These are phyloP conservation scores for Catostomus latipinnis DNA, from an alignment of 2,797 vertebrate genomes.

Conservation along the genomic window DNA sequence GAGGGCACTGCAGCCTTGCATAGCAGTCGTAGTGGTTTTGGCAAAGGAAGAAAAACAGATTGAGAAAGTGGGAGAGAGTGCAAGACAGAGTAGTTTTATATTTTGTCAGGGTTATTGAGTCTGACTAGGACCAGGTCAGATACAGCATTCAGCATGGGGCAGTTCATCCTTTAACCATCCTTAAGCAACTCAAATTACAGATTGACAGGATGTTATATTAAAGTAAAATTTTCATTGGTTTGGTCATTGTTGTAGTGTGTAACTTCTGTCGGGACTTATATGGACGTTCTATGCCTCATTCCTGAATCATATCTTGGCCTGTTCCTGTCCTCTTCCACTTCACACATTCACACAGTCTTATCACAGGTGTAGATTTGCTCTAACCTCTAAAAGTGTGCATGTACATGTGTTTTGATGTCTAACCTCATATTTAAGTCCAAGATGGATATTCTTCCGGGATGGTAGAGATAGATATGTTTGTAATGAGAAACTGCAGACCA, in stretches of 20 bases:
- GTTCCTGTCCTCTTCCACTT: constrained; percentile 19
- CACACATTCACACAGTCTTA: constrained; percentile 36
- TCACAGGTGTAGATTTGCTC: constrained; percentile 18
- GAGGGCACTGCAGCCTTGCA: constrained; percentile 38
- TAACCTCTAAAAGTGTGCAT: constrained; percentile 31
- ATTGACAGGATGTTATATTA: constrained; percentile 33
- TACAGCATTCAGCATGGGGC: constrained; percentile 2
- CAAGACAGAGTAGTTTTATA: constrained; percentile 33
- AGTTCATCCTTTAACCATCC: constrained; percentile 5
- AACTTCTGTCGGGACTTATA: neutral
- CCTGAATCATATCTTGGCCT: constrained; percentile 15
- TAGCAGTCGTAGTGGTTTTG: constrained; percentile 33
- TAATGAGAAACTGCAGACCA: constrained; percentile 3
- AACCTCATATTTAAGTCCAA: constrained; percentile 15
- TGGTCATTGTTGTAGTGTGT: neutral
- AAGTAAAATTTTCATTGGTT: neutral
- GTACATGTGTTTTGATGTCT: constrained; percentile 12
- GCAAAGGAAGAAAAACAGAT: constrained; percentile 29
- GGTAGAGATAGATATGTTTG: neutral
- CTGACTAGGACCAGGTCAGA: constrained; percentile 28
- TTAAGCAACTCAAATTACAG: constrained; percentile 18
- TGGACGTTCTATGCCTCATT: neutral
- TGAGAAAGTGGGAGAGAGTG: constrained; percentile 35
- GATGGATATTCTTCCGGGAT: neutral
- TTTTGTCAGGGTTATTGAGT: constrained; percentile 41